Conservation (phyloP, 2,113 vertebrate genomes). For the Sakesphorus luctuosus region DNA sequence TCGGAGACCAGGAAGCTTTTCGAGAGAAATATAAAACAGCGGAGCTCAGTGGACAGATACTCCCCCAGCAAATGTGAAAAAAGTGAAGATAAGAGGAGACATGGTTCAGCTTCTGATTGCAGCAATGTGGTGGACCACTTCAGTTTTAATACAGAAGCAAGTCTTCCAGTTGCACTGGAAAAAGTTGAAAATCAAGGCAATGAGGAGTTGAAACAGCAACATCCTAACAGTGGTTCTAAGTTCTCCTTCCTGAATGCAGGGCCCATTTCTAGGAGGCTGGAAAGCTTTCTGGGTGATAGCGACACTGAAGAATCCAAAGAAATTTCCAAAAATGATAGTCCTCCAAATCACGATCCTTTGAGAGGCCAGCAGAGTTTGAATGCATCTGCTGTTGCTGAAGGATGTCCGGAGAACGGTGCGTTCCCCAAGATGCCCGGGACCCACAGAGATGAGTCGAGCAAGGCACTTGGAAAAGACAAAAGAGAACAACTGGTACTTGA, state of each 20-base stretch:
- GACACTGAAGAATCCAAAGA: conserved; percentile 79
- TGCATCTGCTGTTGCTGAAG: neutral
- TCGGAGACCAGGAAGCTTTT: conserved; percentile 91
- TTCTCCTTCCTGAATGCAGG: conserved; percentile 84
- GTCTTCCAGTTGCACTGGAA: conserved; percentile 33
- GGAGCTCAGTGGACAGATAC: conserved; percentile 77
- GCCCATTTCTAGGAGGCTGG: conserved; percentile 87
- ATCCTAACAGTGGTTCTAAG: conserved; percentile 37
- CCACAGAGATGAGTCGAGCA: neutral
- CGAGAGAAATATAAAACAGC: conserved; percentile 85
- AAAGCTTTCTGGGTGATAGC: conserved; percentile 82
- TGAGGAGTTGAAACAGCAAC: conserved; percentile 59
- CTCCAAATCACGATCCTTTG: neutral
- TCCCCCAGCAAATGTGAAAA: conserved; percentile 78
- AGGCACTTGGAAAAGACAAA: conserved; percentile 1
- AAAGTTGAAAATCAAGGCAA: conserved; percentile 64
- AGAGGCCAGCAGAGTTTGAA: neutral
- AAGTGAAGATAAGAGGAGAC: conserved; percentile 58
- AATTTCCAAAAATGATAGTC: conserved; percentile 32
- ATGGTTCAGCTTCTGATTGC: conserved; percentile 58
- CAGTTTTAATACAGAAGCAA: conserved; percentile 50
- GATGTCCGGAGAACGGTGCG: neutral
- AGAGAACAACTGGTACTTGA: neutral
- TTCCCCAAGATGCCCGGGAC: neutral
- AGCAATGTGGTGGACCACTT: conserved; percentile 71